phyloP scores from a whole-genome alignment of 2,113 vertebrate genomes.

The Protomyctophum bolini region DNA sequence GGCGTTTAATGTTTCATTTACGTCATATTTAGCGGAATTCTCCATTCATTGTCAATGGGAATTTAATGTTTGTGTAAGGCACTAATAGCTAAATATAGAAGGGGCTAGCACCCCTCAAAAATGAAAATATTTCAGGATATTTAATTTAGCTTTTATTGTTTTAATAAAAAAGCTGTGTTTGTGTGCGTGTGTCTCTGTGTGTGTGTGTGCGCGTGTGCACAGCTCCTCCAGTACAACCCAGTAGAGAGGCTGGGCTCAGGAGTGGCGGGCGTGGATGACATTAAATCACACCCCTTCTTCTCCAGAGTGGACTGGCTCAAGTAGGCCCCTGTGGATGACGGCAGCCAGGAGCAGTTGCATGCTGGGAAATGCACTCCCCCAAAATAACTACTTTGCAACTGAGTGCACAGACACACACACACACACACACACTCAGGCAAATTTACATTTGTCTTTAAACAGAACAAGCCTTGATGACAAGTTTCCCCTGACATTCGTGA shows the following conservation, averaged over 20 bases:
- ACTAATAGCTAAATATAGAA: too few relatives aligned
- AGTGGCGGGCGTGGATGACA: slow-evolving; percentile 92
- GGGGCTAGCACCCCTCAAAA: too few relatives aligned
- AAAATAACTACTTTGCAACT: slow-evolving; percentile 6
- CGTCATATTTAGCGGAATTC: too few relatives aligned
- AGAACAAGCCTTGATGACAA: slow-evolving; percentile 24
- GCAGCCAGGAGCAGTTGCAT: slow-evolving; percentile 15
- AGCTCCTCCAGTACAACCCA: slow-evolving; percentile 97
- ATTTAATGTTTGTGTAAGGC: too few relatives aligned
- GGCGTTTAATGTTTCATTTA: too few relatives aligned
- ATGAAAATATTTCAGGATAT: too few relatives aligned
- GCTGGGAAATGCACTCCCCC: slow-evolving; percentile 14
- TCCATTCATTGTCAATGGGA: too few relatives aligned
- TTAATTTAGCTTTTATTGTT: too few relatives aligned
- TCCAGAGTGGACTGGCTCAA: slow-evolving; percentile 86
- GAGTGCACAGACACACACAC: slow-evolving; percentile 16
- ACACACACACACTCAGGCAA: background rate
- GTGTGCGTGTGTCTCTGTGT: slow-evolving; percentile 33
- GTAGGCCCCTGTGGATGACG: slow-evolving; percentile 40
- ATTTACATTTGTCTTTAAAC: background rate
- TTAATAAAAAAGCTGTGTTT: background rate
- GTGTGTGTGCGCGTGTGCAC: slow-evolving; percentile 37
- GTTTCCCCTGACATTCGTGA: background rate
- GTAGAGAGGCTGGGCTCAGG: slow-evolving; percentile 92
- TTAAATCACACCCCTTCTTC: slow-evolving; percentile 98